Conservation (phyloP, 2,888 invertebrate species). For the Lasiommata megera region DNA sequence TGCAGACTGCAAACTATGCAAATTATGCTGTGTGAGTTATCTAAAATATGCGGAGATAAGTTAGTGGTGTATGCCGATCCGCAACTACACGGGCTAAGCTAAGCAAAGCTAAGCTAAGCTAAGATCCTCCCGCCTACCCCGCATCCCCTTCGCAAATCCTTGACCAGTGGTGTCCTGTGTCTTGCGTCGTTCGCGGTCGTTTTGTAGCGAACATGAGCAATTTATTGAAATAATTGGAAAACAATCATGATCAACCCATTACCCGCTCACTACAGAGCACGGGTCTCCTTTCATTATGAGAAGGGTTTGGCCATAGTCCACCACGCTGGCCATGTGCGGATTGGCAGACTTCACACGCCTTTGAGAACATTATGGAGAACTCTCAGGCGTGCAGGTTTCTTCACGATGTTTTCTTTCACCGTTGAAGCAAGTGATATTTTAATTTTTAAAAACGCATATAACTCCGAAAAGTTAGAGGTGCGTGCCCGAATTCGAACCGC, state of each 20-base stretch:
- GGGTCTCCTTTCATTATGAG: not conserved
- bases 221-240: constrained; percentile 2
- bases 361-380: too few relatives aligned
- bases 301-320: too few relatives aligned
- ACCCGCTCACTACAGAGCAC: not conserved
- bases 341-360: too few relatives aligned
- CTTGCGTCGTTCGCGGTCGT: constrained; percentile 4
- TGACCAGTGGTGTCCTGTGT: constrained; percentile 3
- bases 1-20: constrained; percentile 8
- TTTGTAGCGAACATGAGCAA: constrained; percentile 6
- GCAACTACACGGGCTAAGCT: constrained; percentile 6
- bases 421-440: too few relatives aligned
- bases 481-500: too few relatives aligned
- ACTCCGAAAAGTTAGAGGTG: too few relatives aligned
- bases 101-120: constrained; percentile 7
- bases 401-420: too few relatives aligned
- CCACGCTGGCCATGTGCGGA: too few relatives aligned
- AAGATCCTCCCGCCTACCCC: constrained; percentile 5
- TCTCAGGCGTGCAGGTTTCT: too few relatives aligned
- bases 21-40: not conserved
- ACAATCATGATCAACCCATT: too few relatives aligned
- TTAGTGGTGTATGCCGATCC: constrained; percentile 8
- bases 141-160: constrained; percentile 7
- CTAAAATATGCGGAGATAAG: constrained; percentile 4
- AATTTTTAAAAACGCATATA: too few relatives aligned